Conservation (phyloP, 2,888 invertebrate species). For the Lycophotia porphyrea region DNA sequence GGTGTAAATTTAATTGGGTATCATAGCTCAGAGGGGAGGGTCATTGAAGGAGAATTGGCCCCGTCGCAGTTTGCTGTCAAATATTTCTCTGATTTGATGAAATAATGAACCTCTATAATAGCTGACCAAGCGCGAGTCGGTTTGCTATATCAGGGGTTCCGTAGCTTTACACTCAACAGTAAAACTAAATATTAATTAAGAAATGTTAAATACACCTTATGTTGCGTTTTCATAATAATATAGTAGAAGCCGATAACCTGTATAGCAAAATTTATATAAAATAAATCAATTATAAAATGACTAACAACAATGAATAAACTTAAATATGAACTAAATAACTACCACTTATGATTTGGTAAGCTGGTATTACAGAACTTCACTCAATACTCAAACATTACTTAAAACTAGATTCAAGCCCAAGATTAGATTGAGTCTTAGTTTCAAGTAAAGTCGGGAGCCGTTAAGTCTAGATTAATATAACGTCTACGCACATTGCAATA, state of each 20-base stretch:
- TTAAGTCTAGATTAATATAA: neutral
- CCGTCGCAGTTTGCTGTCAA: too few species aligned
- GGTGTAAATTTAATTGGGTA: too few species aligned
- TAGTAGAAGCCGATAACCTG: neutral
- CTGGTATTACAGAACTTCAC: neutral
- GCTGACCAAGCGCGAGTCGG: too few species aligned
- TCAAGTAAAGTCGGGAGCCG: neutral
- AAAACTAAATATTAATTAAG: neutral
- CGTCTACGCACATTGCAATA: neutral
- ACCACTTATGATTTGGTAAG: neutral
- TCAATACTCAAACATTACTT: neutral
- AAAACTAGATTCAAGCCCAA: neutral
- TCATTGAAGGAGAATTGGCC: too few species aligned
- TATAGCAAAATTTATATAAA: neutral
- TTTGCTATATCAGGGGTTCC: too few species aligned
- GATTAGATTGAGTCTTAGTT: neutral
- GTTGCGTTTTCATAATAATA: neutral
- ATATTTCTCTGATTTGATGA: too few species aligned
- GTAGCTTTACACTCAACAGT: too few species aligned
- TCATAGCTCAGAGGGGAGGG: too few species aligned
- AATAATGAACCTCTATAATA: too few species aligned
- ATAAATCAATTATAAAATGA: neutral
- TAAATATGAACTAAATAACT: constrained; percentile 6
- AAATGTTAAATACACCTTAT: neutral
- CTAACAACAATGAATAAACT: neutral